phyloP scores from a whole-genome alignment of 2,797 vertebrate genomes.

The Phyllotis vaccarum region DNA sequence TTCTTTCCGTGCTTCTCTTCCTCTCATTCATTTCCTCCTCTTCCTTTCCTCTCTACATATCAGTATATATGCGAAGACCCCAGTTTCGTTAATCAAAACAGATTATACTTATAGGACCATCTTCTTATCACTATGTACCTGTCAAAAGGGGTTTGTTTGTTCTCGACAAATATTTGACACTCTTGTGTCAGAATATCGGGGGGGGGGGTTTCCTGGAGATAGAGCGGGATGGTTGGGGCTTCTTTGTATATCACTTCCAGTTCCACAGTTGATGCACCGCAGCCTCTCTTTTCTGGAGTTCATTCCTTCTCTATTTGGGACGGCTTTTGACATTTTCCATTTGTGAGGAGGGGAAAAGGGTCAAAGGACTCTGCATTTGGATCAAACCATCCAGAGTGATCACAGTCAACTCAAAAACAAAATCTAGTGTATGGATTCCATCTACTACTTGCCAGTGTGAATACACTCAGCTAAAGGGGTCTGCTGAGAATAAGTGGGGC shows the following conservation, averaged over 20 bases:
- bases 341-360: background rate
- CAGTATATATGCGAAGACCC: background rate
- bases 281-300: background rate
- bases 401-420: conserved; percentile 38
- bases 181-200: background rate
- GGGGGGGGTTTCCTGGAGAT: background rate
- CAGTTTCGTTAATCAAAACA: background rate
- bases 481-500: background rate
- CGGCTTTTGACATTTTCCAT: conserved; percentile 42
- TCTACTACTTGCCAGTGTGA: conserved; percentile 26
- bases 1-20: rapidly evolving
- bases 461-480: background rate
- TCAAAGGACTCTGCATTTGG: conserved; percentile 30
- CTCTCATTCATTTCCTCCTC: too few relatives aligned
- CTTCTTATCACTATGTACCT: background rate
- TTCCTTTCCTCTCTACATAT: background rate
- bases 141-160: background rate
- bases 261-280: background rate
- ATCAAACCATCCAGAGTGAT: conserved; percentile 31
- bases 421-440: conserved; percentile 39
- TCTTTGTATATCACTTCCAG: background rate
- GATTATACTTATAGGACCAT: background rate
- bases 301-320: conserved; percentile 27
- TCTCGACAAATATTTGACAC: background rate
- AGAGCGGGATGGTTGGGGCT: background rate